Base-by-base conservation (phyloP, 2,113 vertebrate species). In the Atlantisia rogersi region DNA sequence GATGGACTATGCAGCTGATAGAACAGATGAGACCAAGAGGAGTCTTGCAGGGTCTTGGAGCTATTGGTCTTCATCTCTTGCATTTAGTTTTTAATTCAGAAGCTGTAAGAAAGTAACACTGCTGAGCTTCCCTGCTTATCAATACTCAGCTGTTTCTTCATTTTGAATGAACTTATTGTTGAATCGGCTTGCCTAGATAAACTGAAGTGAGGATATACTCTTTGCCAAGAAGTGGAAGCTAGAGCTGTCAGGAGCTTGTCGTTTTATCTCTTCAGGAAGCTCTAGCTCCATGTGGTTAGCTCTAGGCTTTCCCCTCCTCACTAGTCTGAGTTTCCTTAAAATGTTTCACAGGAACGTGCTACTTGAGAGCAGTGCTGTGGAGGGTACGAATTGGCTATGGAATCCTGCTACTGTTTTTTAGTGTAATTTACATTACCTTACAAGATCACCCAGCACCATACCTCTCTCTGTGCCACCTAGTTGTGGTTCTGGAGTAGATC, bases 201-300 rank as follows among this genome's bases (percentile, higher is more conserved):
- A 76, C 9, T 48, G 64, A 70, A 65, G 70, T 37, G 37, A 53
- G 56, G 70, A 67, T 75, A 42, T 25, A 40, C 21, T 46, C 35
- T 71, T 86, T 65, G 70, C 70, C 78, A 53, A 82, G 58, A 78
- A 65, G 59, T 50, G 9, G 65, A 48, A 58, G 80, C 42, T 71
- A 17, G 2, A 0, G 5, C 62, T 87, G 65, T 89, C n/a, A 42
- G 58, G n/a, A 87, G 31, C 74, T 79, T 0, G 0, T 63, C 2
- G 16, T 75, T 73, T 75, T 50, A 1, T 77, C 44, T 82, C 58
- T 82, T 89, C 19, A 58, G 86, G 76, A 91, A 89, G 22, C 53
- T 94, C 48, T 60, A 60, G 29, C 29, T 94, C 60, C 39, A 7
- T 53, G 83, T 84, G 39, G 46, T 39, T 53, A 40, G 29, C 35